These are phyloP conservation scores for Leptinotarsa haldemani DNA, from an alignment of 2,888 invertebrate species.

Conservation along the genomic window DNA sequence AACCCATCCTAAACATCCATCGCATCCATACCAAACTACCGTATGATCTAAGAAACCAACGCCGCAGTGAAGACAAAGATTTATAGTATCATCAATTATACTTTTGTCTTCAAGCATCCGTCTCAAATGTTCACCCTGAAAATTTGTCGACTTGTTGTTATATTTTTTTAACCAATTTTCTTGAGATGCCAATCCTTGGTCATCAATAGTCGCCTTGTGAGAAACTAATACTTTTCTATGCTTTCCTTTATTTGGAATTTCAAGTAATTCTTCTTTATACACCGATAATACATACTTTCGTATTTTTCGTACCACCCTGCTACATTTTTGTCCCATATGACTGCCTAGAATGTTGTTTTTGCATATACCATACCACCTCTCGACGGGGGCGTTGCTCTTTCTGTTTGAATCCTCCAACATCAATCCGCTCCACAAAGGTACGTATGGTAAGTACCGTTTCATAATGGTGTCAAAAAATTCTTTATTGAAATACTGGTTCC, in stretches of 20 bases:
- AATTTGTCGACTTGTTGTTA: background rate
- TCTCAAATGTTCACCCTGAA: background rate
- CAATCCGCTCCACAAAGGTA: background rate
- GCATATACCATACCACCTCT: conserved; percentile 7
- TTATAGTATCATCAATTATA: background rate
- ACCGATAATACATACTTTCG: background rate
- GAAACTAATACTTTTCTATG: background rate
- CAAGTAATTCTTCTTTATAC: background rate
- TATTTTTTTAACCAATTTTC: background rate
- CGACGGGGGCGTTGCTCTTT: background rate
- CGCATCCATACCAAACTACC: background rate
- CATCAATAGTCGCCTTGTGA: background rate
- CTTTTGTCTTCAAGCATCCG: background rate
- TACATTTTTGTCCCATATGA: background rate
- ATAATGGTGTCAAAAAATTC: background rate
- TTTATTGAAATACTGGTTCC: background rate
- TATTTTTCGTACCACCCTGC: background rate
- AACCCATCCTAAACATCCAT: background rate
- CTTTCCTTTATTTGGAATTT: conserved; percentile 1
- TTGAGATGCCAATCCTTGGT: background rate
- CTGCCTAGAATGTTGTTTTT: background rate
- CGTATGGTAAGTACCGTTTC: conserved; percentile 1
- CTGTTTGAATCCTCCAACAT: background rate
- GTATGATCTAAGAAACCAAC: conserved; percentile 6
- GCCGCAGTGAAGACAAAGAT: background rate